Conservation (phyloP, 2,888 invertebrate species). For the Rhingia campestris region DNA sequence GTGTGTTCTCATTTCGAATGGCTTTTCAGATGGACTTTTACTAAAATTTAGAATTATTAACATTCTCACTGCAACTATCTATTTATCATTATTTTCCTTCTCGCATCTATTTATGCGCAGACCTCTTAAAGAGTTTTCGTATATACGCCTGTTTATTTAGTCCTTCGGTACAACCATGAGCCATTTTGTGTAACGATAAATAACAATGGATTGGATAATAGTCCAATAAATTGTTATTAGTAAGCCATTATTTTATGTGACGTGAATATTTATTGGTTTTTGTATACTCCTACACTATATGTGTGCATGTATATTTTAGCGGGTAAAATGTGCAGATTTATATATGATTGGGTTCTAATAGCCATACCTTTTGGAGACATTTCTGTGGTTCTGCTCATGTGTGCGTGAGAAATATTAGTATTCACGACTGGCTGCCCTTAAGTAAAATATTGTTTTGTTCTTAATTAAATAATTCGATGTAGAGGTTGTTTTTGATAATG, state of each 20-base stretch:
- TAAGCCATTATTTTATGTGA: conserved; percentile 70
- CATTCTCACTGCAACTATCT: not conserved
- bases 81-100: conserved; percentile 37
- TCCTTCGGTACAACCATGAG: conserved; percentile 33
- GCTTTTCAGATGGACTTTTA: not conserved
- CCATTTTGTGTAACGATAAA: conserved; percentile 70
- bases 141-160: conserved; percentile 46
- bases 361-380: conserved; percentile 38
- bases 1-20: too few relatives aligned
- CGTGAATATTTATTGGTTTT: conserved; percentile 71
- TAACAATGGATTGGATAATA: conserved; percentile 70
- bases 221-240: conserved; percentile 74
- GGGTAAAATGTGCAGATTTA: conserved; percentile 61
- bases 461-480: too few relatives aligned
- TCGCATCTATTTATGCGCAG: conserved; percentile 58
- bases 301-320: conserved; percentile 7
- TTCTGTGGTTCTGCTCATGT: not conserved
- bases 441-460: too few relatives aligned
- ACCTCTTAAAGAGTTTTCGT: conserved; percentile 61
- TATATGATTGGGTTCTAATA: conserved; percentile 48
- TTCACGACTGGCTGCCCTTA: not conserved
- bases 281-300: conserved; percentile 27
- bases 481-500: too few relatives aligned
- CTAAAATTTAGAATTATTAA: not conserved
- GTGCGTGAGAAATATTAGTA: not conserved